phyloP scores from a whole-genome alignment of 2,888 invertebrate species.

The Brachycybe producta region DNA sequence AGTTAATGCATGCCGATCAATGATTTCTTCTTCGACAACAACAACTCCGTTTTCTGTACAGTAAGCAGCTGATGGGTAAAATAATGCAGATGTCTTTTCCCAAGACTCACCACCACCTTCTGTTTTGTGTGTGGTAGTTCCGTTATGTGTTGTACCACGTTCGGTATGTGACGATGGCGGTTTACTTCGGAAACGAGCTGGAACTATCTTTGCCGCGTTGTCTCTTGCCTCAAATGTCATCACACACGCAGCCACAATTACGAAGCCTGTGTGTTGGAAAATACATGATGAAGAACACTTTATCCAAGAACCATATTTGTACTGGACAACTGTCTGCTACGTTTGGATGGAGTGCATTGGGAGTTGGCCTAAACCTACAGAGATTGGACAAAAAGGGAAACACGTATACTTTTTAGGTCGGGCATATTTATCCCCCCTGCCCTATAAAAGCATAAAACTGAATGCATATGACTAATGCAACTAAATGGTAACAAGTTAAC shows the following conservation, averaged over 20 bases:
- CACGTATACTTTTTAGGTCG: too few species aligned
- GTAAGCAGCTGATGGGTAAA: too few species aligned
- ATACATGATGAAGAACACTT: background rate
- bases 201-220: conserved; percentile 81
- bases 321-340: too few species aligned
- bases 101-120: background rate
- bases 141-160: background rate
- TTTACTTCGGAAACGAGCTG: conserved; percentile 43
- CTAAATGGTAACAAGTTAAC: too few species aligned
- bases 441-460: too few species aligned
- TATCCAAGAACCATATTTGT: background rate
- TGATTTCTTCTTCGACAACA: background rate
- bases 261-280: conserved; percentile 52
- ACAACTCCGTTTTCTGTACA: background rate
- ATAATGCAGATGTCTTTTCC: background rate
- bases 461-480: too few species aligned
- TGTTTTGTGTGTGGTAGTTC: background rate
- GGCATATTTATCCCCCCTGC: too few species aligned
- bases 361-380: too few species aligned
- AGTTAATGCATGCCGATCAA: conserved; percentile 34
- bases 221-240: conserved; percentile 98
- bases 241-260: conserved; percentile 91
- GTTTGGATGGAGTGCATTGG: too few species aligned
- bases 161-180: background rate
- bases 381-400: too few species aligned